Percentiles rank a stretch among this genome's conserved stretches.
Conservation (phyloP, 2,113 vertebrate species). For the Albula glossodonta region DNA sequence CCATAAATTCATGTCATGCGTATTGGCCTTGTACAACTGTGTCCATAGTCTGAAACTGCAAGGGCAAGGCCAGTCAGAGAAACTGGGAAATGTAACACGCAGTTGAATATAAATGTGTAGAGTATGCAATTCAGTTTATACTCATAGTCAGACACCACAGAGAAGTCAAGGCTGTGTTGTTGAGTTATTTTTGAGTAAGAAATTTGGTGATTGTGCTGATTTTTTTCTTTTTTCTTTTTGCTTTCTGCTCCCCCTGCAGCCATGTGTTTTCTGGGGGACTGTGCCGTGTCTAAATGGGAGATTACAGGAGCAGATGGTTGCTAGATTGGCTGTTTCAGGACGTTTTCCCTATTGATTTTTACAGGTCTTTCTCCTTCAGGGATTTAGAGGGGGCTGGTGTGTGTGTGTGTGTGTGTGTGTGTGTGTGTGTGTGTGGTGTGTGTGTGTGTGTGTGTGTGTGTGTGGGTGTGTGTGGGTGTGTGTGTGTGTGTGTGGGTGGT, state of each 20-base stretch:
- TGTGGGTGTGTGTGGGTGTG: too few species aligned
- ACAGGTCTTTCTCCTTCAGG: slow-evolving; percentile 61
- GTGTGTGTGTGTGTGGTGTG: too few species aligned
- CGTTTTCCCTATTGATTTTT: slow-evolving; percentile 71
- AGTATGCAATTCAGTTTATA: neutral
- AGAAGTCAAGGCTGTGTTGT: slow-evolving; percentile 38
- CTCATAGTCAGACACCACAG: slow-evolving; percentile 24
- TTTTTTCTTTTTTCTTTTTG: neutral
- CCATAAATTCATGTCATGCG: neutral
- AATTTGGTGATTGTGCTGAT: slow-evolving; percentile 44
- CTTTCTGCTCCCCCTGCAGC: slow-evolving; percentile 34
- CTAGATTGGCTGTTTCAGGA: slow-evolving; percentile 67
- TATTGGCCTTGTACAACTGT: neutral
- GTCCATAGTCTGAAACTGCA: neutral
- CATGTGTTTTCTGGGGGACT: slow-evolving; percentile 32
- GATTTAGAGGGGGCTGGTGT: slow-evolving; percentile 42
- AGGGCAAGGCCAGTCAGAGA: neutral
- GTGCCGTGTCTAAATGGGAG: slow-evolving; percentile 52
- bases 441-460: too few species aligned
- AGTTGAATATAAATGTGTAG: neutral
- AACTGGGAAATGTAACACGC: neutral
- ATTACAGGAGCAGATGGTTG: slow-evolving; percentile 65
- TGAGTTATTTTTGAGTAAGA: slow-evolving; percentile 38
- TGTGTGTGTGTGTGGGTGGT: too few species aligned
- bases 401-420: neutral